A percentile compares a stretch with the other conserved stretches of the same genome.
Conservation (phyloP, 2,888 invertebrate species). For the Prenolepis imparis region DNA sequence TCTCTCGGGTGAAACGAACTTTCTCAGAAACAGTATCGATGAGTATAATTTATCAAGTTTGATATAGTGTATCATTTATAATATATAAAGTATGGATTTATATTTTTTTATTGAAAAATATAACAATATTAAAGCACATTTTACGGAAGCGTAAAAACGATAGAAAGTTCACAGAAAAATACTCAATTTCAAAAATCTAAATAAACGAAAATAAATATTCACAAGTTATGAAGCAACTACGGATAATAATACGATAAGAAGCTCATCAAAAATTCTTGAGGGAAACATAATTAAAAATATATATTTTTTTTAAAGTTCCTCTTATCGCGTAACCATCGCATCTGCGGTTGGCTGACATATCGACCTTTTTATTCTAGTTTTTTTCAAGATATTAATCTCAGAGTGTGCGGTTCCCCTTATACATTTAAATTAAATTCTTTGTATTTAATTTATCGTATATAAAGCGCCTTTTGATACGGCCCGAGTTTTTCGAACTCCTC, state of each 20-base stretch:
- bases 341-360: background rate
- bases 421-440: background rate
- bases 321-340: background rate
- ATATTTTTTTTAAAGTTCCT: background rate
- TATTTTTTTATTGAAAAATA: background rate
- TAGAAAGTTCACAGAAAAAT: background rate
- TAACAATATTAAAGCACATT: background rate
- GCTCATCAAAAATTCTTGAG: background rate
- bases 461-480: background rate
- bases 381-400: conserved; percentile 21
- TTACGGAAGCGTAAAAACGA: background rate
- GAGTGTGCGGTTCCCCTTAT: background rate
- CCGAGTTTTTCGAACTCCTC: background rate
- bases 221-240: background rate
- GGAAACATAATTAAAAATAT: background rate
- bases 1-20: background rate
- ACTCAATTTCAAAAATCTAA: background rate
- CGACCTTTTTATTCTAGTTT: background rate
- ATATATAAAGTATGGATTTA: background rate
- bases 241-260: background rate
- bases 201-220: too few species aligned
- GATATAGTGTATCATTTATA: background rate
- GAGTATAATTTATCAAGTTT: background rate
- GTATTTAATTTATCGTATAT: background rate
- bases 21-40: background rate